These are phyloP conservation scores for Scaptomyza reducta DNA, from an alignment of 2,888 invertebrate genomes.

Conservation along the genomic window DNA sequence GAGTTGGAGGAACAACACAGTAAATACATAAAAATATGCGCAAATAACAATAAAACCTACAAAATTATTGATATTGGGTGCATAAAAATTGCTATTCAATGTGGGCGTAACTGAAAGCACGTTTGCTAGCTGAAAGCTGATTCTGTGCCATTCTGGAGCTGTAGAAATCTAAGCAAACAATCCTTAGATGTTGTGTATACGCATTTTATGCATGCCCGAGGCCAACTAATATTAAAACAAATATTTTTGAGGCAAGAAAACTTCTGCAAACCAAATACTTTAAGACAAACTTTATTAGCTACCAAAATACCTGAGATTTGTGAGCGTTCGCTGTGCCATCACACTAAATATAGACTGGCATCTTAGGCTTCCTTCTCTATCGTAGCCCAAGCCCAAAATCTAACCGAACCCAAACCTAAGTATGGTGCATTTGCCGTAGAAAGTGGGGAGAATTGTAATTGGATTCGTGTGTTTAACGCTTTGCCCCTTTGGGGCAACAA, in stretches of 20 bases:
- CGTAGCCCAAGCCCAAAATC: background rate
- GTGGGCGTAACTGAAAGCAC: conserved; percentile 51
- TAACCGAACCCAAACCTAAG: conserved; percentile 4
- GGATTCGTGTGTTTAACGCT: conserved; percentile 78
- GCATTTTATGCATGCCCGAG: conserved; percentile 46
- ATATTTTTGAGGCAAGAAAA: conserved; percentile 57
- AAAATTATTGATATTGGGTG: conserved; percentile 75
- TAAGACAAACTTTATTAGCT: conserved; percentile 78
- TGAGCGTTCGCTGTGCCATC: conserved; percentile 14
- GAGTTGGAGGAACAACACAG: conserved; percentile 13
- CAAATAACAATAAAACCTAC: conserved; percentile 78
- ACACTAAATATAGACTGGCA: conserved; percentile 25
- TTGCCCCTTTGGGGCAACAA: conserved; percentile 48
- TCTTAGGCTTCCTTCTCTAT: conserved; percentile 8
- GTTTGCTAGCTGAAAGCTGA: conserved; percentile 19
- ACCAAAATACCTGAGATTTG: conserved; percentile 77
- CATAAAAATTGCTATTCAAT: conserved; percentile 68
- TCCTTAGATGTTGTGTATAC: conserved; percentile 48
- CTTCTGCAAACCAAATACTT: conserved; percentile 64
- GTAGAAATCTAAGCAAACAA: conserved; percentile 63
- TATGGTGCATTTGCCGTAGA: conserved; percentile 34
- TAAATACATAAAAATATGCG: conserved; percentile 75
- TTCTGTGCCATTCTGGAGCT: conserved; percentile 11
- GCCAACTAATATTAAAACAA: conserved; percentile 74
- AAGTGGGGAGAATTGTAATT: conserved; percentile 61